Percentiles rank a stretch among this genome's conserved stretches.
phyloP scores from a whole-genome alignment of 2,888 invertebrate species.

The Eupithecia pulchellata region DNA sequence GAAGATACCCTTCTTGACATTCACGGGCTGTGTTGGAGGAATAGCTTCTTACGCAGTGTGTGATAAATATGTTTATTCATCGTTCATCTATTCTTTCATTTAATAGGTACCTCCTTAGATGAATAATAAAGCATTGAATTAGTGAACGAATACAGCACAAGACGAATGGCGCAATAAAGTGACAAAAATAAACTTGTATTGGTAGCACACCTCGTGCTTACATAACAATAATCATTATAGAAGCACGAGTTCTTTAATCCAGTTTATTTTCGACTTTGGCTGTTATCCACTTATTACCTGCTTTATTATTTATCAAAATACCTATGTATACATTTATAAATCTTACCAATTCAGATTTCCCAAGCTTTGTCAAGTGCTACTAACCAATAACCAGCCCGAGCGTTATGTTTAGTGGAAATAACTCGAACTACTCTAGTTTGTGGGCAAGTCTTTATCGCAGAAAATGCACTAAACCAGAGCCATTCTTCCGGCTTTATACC shows the following conservation, averaged over 20 bases:
- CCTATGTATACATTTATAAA: neutral
- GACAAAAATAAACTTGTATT: too few species aligned
- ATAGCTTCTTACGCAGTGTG: neutral
- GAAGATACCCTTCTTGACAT: neutral
- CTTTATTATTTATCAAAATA: neutral
- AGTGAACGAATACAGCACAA: too few species aligned
- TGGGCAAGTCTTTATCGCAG: slow-evolving; percentile 15
- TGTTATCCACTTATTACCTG: neutral
- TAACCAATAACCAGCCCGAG: neutral
- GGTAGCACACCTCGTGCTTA: too few species aligned
- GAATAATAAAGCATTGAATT: too few species aligned
- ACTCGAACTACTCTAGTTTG: slow-evolving; percentile 2
- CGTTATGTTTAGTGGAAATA: neutral
- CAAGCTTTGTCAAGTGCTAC: neutral
- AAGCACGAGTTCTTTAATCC: too few species aligned
- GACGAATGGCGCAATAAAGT: too few species aligned
- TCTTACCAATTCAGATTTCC: neutral
- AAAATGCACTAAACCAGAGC: slow-evolving; percentile 25
- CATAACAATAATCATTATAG: too few species aligned
- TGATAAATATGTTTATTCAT: neutral
- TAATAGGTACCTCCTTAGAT: too few species aligned
- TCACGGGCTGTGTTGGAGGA: neutral
- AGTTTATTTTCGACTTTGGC: too few species aligned
- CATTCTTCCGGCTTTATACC: slow-evolving; percentile 25
- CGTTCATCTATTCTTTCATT: too few species aligned